Conservation (phyloP, 2,113 vertebrate species). For the Nycticorax nycticorax region DNA sequence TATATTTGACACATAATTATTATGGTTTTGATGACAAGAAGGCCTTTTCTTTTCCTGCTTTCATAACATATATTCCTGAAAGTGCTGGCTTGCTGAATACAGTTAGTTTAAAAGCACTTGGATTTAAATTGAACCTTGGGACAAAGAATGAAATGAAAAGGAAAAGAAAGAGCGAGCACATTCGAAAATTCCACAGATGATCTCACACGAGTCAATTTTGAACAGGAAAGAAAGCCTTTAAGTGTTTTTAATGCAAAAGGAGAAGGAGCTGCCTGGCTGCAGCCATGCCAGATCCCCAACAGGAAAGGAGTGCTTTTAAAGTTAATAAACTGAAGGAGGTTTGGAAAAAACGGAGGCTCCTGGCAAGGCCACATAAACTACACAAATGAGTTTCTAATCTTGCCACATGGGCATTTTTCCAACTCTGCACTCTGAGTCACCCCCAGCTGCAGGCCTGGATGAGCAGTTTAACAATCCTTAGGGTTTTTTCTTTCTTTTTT, state of each 20-base stretch:
- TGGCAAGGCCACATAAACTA: conserved; percentile 77
- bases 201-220: conserved; percentile 68
- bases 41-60: conserved; percentile 80
- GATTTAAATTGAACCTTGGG: conserved; percentile 70
- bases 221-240: conserved; percentile 57
- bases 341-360: conserved; percentile 78
- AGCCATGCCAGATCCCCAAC: conserved; percentile 64
- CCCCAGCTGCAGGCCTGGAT: conserved; percentile 81
- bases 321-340: conserved; percentile 81
- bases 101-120: conserved; percentile 77
- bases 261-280: conserved; percentile 41
- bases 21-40: conserved; percentile 87
- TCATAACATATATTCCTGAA: conserved; percentile 83
- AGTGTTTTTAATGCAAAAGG: conserved; percentile 45
- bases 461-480: conserved; percentile 75
- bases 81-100: conserved; percentile 73
- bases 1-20: conserved; percentile 88
- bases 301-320: conserved; percentile 78
- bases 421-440: conserved; percentile 74
- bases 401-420: conserved; percentile 71
- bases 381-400: conserved; percentile 74
- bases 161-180: conserved; percentile 7
- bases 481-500: not conserved
- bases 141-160: conserved; percentile 67
- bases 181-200: conserved; percentile 76